These are phyloP conservation scores for Drosophila bipectinata DNA, from an alignment of 1,140 invertebrate genomes.

Conservation along the genomic window DNA sequence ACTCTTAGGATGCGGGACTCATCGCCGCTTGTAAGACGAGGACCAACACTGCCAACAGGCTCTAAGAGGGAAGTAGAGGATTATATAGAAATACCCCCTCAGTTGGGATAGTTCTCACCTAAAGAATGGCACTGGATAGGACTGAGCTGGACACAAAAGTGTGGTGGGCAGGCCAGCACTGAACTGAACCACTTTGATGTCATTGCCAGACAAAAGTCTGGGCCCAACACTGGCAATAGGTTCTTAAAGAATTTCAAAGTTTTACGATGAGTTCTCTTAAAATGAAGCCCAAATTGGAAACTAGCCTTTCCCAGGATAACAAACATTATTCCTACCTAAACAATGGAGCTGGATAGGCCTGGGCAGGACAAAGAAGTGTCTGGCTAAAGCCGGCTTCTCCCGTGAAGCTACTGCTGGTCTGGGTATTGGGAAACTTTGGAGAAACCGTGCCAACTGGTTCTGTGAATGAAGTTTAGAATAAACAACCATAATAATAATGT, in stretches of 20 bases:
- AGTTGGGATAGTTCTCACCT: slow-evolving; percentile 84
- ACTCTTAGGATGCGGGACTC: slow-evolving; percentile 77
- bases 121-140: slow-evolving; percentile 87
- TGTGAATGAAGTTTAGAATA: slow-evolving; percentile 58
- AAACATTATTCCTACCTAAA: slow-evolving; percentile 86
- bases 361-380: slow-evolving; percentile 89
- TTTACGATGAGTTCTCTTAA: background rate
- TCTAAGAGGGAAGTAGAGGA: slow-evolving; percentile 84
- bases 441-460: slow-evolving; percentile 84
- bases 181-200: slow-evolving; percentile 85
- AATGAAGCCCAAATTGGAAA: slow-evolving; percentile 18
- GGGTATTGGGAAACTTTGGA: slow-evolving; percentile 87
- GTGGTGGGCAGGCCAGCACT: slow-evolving; percentile 86
- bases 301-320: slow-evolving; percentile 38
- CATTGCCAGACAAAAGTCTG: slow-evolving; percentile 84
- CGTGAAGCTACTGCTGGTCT: slow-evolving; percentile 87
- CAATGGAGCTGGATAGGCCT: slow-evolving; percentile 89
- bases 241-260: slow-evolving; percentile 48
- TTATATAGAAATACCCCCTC: background rate
- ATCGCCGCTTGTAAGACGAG: slow-evolving; percentile 85
- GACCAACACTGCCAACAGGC: slow-evolving; percentile 89
- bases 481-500: slow-evolving; percentile 21
- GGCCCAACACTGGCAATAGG: slow-evolving; percentile 87
- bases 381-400: slow-evolving; percentile 85
- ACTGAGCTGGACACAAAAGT: slow-evolving; percentile 90